A percentile compares a stretch with the other conserved stretches of the same genome.
Conservation (phyloP, 2,888 invertebrate species). For the Morpho deidamia region DNA sequence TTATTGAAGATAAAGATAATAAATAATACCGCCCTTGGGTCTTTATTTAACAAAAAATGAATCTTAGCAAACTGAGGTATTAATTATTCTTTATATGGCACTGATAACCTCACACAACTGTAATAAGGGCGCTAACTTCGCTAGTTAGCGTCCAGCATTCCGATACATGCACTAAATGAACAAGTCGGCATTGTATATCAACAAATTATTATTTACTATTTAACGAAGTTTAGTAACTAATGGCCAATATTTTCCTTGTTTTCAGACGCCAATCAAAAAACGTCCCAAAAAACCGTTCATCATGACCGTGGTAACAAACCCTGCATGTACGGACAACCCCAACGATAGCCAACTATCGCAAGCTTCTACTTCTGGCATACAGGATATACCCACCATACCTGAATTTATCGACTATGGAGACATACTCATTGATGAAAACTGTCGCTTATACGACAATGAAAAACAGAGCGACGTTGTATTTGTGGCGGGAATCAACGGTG, state of each 20-base stretch:
- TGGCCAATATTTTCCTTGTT: constrained; percentile 19
- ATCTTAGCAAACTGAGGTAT: constrained; percentile 53
- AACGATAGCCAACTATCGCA: constrained; percentile 35
- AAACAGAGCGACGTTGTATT: constrained; percentile 80
- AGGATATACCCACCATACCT: background rate
- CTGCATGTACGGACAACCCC: constrained; percentile 44
- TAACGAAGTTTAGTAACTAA: background rate
- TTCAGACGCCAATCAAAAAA: constrained; percentile 39
- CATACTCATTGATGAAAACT: constrained; percentile 42
- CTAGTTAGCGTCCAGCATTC: constrained; percentile 43
- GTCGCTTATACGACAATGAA: constrained; percentile 71
- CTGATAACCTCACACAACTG: constrained; percentile 52
- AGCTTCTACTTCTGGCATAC: constrained; percentile 23
- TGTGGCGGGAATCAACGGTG: constrained; percentile 80
- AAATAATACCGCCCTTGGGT: constrained; percentile 38
- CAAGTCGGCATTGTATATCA: constrained; percentile 1
- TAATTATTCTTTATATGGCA: constrained; percentile 69
- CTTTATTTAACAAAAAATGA: constrained; percentile 55
- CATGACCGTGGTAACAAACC: constrained; percentile 73
- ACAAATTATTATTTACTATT: background rate
- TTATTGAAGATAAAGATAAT: background rate
- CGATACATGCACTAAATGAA: constrained; percentile 5
- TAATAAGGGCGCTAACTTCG: constrained; percentile 55
- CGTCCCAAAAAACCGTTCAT: background rate
- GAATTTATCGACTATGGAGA: constrained; percentile 24